Base-by-base conservation (phyloP, 35 echinoderm and acorn worm species). In the Anneissia japonica region DNA sequence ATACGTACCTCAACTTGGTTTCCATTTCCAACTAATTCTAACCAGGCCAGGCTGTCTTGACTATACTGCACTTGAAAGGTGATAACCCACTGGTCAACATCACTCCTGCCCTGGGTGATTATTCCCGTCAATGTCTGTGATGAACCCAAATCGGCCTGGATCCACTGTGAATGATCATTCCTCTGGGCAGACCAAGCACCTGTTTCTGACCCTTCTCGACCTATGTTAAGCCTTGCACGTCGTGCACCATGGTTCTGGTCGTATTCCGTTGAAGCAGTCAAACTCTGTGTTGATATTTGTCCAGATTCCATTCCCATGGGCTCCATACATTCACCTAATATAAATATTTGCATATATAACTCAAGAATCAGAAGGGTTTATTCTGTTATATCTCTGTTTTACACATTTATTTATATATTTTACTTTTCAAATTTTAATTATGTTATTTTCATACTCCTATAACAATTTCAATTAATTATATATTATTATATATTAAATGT, bases 61-160 rank as follows among this genome's bases (percentile, higher is more conserved):
- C 88, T 84, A 37, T 83, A 73, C 39, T 37, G 26, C 2, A 90
- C 74, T 34, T 84, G 82, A 46, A 75, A 90, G 0, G n/a, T 17
- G 34, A 43, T 84, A 32, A 90, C 88, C 88, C 88, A 90, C 30
- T 90, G 88, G 23, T 90, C 73, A 35, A 29, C 32, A 79, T 84
- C 88, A 46, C 13, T 73, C 0, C 88, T 36, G 41, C 88, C 88
- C 37, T 90, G 81, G 0, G 81, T 83, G 28, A 77, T 84, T 28
- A 90, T 35, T 11, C 88, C 88, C 17, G 81, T 76, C 4, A 90
- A 40, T 11, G 34, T 37, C 33, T 75, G 37, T 36, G 11, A 36
- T 26, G 72, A 41, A 0, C 38, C n/a, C 21, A 90, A 74, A 73
- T 77, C 38, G 21, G 77, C 40, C 38, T 90, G 80, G 0, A 90